These are phyloP conservation scores for Meteorus cinctellus DNA, from an alignment of 2,888 invertebrate species.

Conservation along the genomic window DNA sequence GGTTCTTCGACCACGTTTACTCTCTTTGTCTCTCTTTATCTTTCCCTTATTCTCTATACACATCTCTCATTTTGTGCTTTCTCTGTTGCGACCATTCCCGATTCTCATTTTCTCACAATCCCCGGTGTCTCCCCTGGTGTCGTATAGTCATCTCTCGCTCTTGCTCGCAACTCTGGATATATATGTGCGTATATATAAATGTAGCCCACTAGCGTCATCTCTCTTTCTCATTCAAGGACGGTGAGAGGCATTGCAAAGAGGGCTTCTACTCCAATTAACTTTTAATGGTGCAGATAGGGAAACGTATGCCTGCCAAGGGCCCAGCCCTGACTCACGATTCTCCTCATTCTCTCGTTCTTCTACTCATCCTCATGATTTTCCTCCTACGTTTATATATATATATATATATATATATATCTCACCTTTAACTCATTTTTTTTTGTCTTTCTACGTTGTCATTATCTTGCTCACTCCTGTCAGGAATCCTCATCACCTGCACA, in stretches of 20 bases:
- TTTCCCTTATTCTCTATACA: too few relatives aligned
- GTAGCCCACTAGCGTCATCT: conserved; percentile 39
- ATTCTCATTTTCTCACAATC: conserved; percentile 58
- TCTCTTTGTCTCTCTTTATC: conserved; percentile 31
- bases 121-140: conserved; percentile 33
- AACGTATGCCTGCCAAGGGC: conserved; percentile 63
- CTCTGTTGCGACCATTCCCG: conserved; percentile 43
- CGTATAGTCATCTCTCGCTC: conserved; percentile 28
- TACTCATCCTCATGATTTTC: conserved; percentile 33
- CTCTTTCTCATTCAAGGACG: conserved; percentile 46
- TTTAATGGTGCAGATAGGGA: conserved; percentile 67
- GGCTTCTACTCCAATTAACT: conserved; percentile 68
- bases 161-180: background rate
- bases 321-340: conserved; percentile 48
- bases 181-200: conserved; percentile 1
- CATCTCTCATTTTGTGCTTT: conserved; percentile 38
- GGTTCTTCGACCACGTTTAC: conserved; percentile 40
- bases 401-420: background rate
- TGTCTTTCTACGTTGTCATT: conserved; percentile 23
- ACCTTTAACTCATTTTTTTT: conserved; percentile 25
- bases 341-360: conserved; percentile 31
- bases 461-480: conserved; percentile 14
- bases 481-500: background rate
- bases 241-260: conserved; percentile 54
- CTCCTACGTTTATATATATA: background rate